Base-by-base conservation (phyloP, 2,113 vertebrate species). In the Pampusana beccarii region DNA sequence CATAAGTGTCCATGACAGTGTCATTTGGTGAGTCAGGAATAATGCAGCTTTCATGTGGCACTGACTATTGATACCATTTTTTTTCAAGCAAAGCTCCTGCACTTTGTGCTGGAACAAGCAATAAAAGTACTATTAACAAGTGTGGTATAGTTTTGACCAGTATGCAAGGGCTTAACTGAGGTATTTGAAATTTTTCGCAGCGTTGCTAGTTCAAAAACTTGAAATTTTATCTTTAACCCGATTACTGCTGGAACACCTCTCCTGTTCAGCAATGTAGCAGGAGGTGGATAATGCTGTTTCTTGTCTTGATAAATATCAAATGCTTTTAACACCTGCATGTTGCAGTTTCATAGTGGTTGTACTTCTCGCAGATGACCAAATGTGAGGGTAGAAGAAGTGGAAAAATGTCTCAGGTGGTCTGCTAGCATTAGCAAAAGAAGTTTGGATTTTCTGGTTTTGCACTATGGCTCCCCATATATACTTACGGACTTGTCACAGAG, bases 1-100 rank as follows among this genome's bases (percentile, higher is more conserved):
- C 97, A 99, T 99, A 96, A 99, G 99, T 13, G 97, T 98, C 58
- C 99, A 99, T 34, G 99, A 99, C 97, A 99, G 98, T 28, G 98
- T 98, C 86, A 98, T 99, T 88, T 99, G 99, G 99, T 99, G 97
- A 97, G 98, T 96, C 34, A 29, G 61, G 13, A 61, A 11, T 16
- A 70, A 25, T 9, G 17, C 21, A 57, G 3, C 31, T 77, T 44
- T 34, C 62, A 34, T 33, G 2, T 28, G 18, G 18, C 17, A 1
- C 44, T 42, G 6, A 36, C 53, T 56, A 5, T 16, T 34, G 31
- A 29, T 20, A 4, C 19, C 21, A 11, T 25, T 80, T 61, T 74
- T 46, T 36, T n/a, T 42, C n/a, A 61, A 64, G 64, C 54, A 80
- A 54, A 46, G 21, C 48, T 91, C 42, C 50, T 83, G 42, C 86